Evolutionary conservation across 2,113 vertebrate species (phyloP), one percentile per base, ranked within the genome.

Genomic region (Micronycteris hirsuta): DNA sequence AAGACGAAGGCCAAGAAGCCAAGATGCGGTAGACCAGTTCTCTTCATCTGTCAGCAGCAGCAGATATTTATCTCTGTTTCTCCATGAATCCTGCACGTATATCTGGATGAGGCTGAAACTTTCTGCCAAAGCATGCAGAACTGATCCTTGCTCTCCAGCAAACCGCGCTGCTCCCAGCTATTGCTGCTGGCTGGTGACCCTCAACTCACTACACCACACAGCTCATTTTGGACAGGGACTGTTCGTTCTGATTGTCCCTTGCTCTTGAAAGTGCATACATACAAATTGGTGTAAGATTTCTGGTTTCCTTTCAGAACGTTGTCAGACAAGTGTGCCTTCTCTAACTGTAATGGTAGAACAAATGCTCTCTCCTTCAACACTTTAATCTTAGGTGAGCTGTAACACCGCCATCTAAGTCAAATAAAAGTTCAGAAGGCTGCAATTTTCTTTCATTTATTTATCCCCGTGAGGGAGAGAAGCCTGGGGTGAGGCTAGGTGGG

Each of bases 11-110:
- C 78, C 19, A 86, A 74, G 71, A 61, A 85, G 74, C 91, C 67
- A 76, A 92, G 87, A 73, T 91, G 93, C 33, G 52, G 91, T 89
- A 92, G 88, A 63, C 58, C 47, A 90, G 77, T 63, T 96, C 71
- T 90, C 87, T 63, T 61, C 20, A 0, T 92, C 91, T 31, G 36
- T 93, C 73, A 63, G 47, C 73, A 43, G 3, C 24, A 78, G 73
- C 28, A 41, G 63, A 49, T 86, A 68, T 78, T 81, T 88, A 88
- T 94, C 76, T 43, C 82, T 74, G 15, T 15, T 56, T 54, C 20
- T 76, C 45, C 28, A 24, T 38, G 36, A 94, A 43, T 13, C 36
- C 31, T 73, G 24, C 0, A 0, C 15, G 58, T 58, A 0, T 38
- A n/a, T 78, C 65, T 84, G 67, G 45, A 82, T 3, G 54, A 65